These are phyloP conservation scores for Discoglossus pictus DNA, from an alignment of 2,797 vertebrate species.

Conservation along the genomic window DNA sequence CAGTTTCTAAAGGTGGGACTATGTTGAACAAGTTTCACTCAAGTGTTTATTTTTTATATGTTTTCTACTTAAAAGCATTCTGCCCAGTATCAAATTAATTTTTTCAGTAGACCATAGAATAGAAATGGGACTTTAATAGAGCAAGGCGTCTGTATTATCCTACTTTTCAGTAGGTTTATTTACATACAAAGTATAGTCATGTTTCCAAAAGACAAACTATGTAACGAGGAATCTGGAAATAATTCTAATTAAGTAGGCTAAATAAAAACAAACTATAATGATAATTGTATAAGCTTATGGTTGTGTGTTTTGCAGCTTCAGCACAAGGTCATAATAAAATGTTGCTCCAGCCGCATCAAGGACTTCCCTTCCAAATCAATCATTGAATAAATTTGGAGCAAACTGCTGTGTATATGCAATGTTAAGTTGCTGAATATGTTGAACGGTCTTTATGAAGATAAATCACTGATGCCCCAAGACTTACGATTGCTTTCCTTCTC, in stretches of 20 bases:
- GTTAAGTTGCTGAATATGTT: slow-evolving; percentile 43
- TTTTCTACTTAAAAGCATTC: too few species aligned
- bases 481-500: slow-evolving; percentile 28
- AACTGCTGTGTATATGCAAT: slow-evolving; percentile 44
- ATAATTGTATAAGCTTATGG: background rate
- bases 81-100: too few species aligned
- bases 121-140: too few species aligned
- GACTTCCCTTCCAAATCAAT: slow-evolving; percentile 42
- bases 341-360: slow-evolving; percentile 23
- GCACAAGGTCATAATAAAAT: slow-evolving; percentile 30
- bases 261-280: background rate
- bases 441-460: slow-evolving; percentile 43
- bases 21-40: too few species aligned
- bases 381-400: slow-evolving; percentile 21
- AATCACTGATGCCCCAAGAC: slow-evolving; percentile 27
- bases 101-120: too few species aligned
- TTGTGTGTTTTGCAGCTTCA: background rate
- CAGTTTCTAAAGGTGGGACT: too few species aligned
- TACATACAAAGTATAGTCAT: too few species aligned
- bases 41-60: too few species aligned
- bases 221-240: too few species aligned
- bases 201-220: too few species aligned
- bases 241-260: slow-evolving; percentile 16
- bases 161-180: too few species aligned
- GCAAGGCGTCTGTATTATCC: too few species aligned